Evolutionary conservation across 2,888 invertebrate species (phyloP).

Genomic region (Tenthredo livida): DNA sequence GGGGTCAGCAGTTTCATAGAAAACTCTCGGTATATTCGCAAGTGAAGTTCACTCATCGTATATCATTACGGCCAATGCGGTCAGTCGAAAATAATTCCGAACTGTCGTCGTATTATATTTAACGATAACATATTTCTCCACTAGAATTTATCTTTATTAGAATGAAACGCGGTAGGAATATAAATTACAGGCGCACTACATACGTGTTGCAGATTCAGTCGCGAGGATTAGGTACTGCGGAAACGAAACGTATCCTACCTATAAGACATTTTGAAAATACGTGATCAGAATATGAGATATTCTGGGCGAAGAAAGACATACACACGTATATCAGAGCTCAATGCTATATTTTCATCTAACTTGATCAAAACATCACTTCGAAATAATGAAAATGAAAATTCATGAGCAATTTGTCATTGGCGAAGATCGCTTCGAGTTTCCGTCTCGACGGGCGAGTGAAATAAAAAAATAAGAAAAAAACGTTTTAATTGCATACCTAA

Average conservation of each 20-base stretch:
- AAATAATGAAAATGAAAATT: slow-evolving; percentile 3
- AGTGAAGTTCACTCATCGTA: background rate
- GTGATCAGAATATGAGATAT: slow-evolving; percentile 21
- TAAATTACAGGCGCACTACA: too few relatives aligned
- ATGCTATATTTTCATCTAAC: background rate
- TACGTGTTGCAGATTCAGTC: slow-evolving; percentile 13
- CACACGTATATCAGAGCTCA: background rate
- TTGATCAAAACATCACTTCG: background rate
- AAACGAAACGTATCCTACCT: background rate
- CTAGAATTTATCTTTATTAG: background rate
- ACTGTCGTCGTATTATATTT: too few relatives aligned
- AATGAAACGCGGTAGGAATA: background rate
- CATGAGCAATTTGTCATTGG: background rate
- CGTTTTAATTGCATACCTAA: background rate
- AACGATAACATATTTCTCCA: too few relatives aligned
- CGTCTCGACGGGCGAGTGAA: background rate
- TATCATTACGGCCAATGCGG: background rate
- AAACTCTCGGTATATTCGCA: background rate
- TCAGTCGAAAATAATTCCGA: too few relatives aligned
- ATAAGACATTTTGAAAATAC: background rate
- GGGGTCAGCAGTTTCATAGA: too few relatives aligned
- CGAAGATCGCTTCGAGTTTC: background rate
- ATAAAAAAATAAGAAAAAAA: background rate
- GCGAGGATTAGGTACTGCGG: slow-evolving; percentile 10
- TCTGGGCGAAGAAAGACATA: background rate